A percentile compares a stretch with the other conserved stretches of the same genome.
phyloP scores from a whole-genome alignment of 1,140 invertebrate genomes.

The Ridgeia piscesae region DNA sequence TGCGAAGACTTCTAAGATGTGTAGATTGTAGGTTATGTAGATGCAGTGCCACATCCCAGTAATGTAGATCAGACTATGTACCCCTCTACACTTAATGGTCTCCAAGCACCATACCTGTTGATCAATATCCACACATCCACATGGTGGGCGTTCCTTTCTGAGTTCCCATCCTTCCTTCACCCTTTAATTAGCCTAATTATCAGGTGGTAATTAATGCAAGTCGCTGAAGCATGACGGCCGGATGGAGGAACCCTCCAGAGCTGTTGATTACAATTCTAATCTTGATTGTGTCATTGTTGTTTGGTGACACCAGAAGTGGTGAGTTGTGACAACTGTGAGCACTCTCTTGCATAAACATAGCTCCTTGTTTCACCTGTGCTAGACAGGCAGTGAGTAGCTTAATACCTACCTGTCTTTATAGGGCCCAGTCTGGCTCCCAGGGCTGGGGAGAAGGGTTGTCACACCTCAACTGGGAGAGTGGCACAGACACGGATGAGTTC shows the following conservation, averaged over 20 bases:
- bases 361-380: not conserved
- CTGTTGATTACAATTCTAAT: slow-evolving; percentile 6
- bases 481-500: not conserved
- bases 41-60: not conserved
- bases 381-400: not conserved
- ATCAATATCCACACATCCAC: not conserved
- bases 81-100: not conserved
- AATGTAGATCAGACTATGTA: not conserved
- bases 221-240: not conserved
- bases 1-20: not conserved
- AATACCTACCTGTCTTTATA: not conserved
- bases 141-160: not conserved
- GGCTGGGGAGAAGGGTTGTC: not conserved
- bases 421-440: not conserved
- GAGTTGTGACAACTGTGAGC: not conserved
- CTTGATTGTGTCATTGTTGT: slow-evolving; percentile 5
- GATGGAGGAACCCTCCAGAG: not conserved
- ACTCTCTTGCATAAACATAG: not conserved
- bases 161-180: not conserved
- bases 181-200: not conserved
- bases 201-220: not conserved
- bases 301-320: not conserved
- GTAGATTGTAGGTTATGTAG: not conserved
- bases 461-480: not conserved
- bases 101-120: not conserved